Percentiles rank a stretch among this genome's conserved stretches.
phyloP scores from a whole-genome alignment of 2,113 vertebrate species.

The Varanus salvator region DNA sequence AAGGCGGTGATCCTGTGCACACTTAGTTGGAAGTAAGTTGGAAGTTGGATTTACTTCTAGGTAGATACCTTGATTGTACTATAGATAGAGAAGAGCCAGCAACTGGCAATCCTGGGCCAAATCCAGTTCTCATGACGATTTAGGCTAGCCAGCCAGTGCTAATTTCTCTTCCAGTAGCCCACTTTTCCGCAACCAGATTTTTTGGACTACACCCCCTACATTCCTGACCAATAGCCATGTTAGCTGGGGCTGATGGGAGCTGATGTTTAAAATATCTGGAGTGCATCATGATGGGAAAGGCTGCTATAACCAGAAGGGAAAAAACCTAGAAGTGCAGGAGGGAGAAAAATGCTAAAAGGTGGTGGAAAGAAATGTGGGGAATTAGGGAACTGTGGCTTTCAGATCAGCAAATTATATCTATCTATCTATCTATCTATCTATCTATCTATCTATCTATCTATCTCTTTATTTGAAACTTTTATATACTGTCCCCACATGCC shows the following conservation, averaged over 20 bases:
- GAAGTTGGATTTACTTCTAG: not conserved
- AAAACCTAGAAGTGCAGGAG: not conserved
- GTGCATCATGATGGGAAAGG: too few species aligned
- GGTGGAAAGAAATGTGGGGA: not conserved
- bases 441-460: too few species aligned
- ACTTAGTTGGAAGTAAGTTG: not conserved
- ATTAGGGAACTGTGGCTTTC: too few species aligned
- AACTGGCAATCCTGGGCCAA: not conserved
- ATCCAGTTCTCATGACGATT: not conserved
- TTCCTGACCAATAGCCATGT: too few species aligned
- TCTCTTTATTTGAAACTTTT: too few species aligned
- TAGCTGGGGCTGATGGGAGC: too few species aligned
- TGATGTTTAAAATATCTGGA: too few species aligned
- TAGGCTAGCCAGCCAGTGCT: not conserved
- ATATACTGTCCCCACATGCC: too few species aligned
- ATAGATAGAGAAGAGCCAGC: not conserved
- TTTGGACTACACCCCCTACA: too few species aligned
- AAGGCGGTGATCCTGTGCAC: not conserved
- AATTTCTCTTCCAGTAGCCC: not conserved
- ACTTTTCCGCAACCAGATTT: too few species aligned
- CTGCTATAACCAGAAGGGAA: not conserved
- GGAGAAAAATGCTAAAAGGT: not conserved
- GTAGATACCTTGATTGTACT: not conserved
- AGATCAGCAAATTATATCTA: too few species aligned
- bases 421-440: too few species aligned